Percentiles rank a stretch among this genome's conserved stretches.
These are phyloP conservation scores for Garra rufa DNA, from an alignment of 2,113 vertebrate species.

Conservation along the genomic window DNA sequence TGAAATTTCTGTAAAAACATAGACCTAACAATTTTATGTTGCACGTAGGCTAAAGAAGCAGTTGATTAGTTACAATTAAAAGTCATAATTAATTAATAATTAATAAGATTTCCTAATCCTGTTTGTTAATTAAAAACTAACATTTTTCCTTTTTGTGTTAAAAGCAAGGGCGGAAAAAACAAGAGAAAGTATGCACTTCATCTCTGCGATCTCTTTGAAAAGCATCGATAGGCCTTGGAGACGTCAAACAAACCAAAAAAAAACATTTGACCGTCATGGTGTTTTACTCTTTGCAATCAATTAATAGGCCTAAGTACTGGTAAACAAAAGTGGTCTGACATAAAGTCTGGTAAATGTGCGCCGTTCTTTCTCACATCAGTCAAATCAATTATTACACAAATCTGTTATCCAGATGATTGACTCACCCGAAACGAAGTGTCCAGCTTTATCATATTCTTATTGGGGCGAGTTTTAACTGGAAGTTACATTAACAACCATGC, in stretches of 20 bases:
- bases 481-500: background rate
- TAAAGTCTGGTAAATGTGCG: background rate
- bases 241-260: background rate
- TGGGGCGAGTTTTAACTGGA: background rate
- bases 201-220: background rate
- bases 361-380: background rate
- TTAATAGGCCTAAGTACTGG: background rate
- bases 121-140: background rate
- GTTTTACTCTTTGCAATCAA: background rate
- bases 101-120: background rate
- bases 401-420: background rate
- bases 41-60: no score
- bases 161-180: background rate
- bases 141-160: background rate
- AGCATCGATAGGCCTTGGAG: no score
- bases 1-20: background rate
- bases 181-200: background rate
- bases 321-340: background rate
- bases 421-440: background rate
- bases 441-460: background rate
- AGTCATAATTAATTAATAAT: background rate
- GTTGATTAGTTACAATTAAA: background rate
- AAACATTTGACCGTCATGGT: background rate
- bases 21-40: background rate
- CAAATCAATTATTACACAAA: background rate